Base-by-base conservation (phyloP, 1,140 invertebrate genomes). In the Trichonephila inaurata region DNA sequence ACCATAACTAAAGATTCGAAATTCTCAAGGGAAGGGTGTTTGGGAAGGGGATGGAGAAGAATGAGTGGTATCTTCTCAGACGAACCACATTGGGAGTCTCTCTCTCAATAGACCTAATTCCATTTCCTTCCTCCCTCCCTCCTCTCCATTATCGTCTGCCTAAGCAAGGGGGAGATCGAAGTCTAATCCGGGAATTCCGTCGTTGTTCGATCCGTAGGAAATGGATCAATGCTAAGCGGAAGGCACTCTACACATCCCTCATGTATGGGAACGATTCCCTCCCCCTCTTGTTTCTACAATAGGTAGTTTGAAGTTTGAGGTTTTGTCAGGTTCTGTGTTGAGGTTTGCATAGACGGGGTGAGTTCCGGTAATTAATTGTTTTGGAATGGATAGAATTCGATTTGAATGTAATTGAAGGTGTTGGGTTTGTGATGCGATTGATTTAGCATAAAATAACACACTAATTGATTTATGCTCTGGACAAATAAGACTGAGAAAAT, bases 211-310 rank as follows among this genome's bases (percentile, higher is more conserved):
- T 89, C 87, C 61, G 64, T 33, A n/a, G 60, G 28, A 66, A 61
- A 62, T 44, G 33, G 87, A 89, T 89, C 87, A 89, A 89, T 89
- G 87, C n/a, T 69, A 51, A 69, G 61, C 62, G 64, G 87, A 72
- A 89, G 87, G 33, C 60, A n/a, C 60, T 69, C 24, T 44, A 33
- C 69, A 40, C 28, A 12, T 77, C 16, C 69, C 69, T 77, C 2
- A 8, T 77, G 64, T n/a, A 51, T 51, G 51, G 51, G 51, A 51
- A 51, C 7, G 51, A 10, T 51, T 19, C 58, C 81, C n/a, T 62
- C 60, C 10, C 62, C 21, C 21, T 18, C 40, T 21, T 28, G 40
- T 83, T 58, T 83, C 21, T 51, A 86, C 83, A 86, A 86, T 44
- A 24, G 69, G 69, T 33, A 77, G 24, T 77, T 24, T 77, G 28